phyloP scores from a whole-genome alignment of 1,140 invertebrate genomes.

The Sesamia nonagrioides region DNA sequence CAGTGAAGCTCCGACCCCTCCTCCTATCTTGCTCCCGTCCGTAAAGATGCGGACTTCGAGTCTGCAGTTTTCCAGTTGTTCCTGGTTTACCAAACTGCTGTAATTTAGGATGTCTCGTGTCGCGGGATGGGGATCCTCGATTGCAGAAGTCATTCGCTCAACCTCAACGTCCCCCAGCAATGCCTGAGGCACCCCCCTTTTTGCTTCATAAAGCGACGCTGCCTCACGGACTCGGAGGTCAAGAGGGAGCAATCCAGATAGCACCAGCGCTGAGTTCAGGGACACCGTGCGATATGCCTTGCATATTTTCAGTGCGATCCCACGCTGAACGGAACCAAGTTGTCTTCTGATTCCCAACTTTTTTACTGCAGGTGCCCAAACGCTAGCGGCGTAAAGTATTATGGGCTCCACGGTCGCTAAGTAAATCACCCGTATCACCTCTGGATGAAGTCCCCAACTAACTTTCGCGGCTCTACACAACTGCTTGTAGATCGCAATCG shows the following conservation, averaged over 20 bases:
- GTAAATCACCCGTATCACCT: slow-evolving; percentile 19
- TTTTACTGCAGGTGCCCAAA: slow-evolving; percentile 16
- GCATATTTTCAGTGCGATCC: background rate
- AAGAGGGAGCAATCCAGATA: slow-evolving; percentile 45
- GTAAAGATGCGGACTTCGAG: slow-evolving; percentile 42
- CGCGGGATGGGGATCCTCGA: slow-evolving; percentile 15
- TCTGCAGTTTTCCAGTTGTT: background rate
- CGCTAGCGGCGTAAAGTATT: background rate
- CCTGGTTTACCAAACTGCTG: slow-evolving; percentile 5
- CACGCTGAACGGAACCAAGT: slow-evolving; percentile 37
- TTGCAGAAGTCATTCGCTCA: background rate
- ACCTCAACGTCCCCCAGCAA: slow-evolving; percentile 5
- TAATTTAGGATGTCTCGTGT: background rate
- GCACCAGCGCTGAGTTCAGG: slow-evolving; percentile 4
- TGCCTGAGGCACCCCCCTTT: slow-evolving; percentile 3
- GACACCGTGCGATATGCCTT: no score
- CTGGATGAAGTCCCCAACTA: slow-evolving; percentile 14
- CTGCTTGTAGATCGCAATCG: slow-evolving; percentile 16
- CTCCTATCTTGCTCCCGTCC: slow-evolving; percentile 55
- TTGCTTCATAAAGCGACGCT: slow-evolving; percentile 38
- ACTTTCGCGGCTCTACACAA: slow-evolving; percentile 25
- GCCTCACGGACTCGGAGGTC: slow-evolving; percentile 47
- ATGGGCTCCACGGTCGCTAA: slow-evolving; percentile 41
- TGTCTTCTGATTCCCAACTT: slow-evolving; percentile 1
- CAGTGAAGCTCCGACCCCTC: slow-evolving; percentile 47